phyloP scores from a whole-genome alignment of 2,113 vertebrate genomes.

The Gobiocypris rarus region DNA sequence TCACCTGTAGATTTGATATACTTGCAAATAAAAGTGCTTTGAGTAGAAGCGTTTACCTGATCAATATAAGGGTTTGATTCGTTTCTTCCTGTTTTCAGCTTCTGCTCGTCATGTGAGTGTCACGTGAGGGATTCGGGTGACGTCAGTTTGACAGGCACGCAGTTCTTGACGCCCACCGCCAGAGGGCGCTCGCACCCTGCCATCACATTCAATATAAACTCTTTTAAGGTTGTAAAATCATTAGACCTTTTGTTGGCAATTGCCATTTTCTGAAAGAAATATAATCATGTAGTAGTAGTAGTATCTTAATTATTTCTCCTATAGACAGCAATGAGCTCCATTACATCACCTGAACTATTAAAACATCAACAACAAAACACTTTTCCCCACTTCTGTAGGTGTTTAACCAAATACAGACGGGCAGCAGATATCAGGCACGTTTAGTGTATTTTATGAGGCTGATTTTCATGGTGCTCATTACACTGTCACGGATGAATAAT shows the following conservation, averaged over 20 bases:
- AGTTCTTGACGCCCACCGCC: neutral
- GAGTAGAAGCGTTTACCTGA: neutral
- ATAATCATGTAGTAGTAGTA: too few relatives aligned
- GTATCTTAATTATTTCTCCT: neutral
- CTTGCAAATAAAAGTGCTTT: too few relatives aligned
- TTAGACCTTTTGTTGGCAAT: neutral
- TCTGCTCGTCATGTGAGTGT: slow-evolving; percentile 22
- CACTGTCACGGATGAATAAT: neutral
- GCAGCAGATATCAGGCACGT: neutral
- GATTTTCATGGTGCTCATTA: neutral
- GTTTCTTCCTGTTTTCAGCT: slow-evolving; percentile 36
- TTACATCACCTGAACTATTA: neutral
- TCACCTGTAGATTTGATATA: neutral
- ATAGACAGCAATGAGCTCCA: neutral
- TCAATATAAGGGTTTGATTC: neutral
- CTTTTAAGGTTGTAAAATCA: too few relatives aligned
- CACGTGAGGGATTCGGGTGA: neutral
- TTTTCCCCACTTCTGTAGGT: neutral
- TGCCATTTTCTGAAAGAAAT: neutral
- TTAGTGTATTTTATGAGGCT: neutral
- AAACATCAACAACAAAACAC: too few relatives aligned
- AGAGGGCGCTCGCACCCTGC: neutral
- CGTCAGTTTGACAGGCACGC: neutral
- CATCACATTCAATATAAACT: too few relatives aligned
- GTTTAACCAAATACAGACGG: neutral